These are phyloP conservation scores for Lobophora halterata DNA, from an alignment of 2,888 invertebrate species.

Conservation along the genomic window DNA sequence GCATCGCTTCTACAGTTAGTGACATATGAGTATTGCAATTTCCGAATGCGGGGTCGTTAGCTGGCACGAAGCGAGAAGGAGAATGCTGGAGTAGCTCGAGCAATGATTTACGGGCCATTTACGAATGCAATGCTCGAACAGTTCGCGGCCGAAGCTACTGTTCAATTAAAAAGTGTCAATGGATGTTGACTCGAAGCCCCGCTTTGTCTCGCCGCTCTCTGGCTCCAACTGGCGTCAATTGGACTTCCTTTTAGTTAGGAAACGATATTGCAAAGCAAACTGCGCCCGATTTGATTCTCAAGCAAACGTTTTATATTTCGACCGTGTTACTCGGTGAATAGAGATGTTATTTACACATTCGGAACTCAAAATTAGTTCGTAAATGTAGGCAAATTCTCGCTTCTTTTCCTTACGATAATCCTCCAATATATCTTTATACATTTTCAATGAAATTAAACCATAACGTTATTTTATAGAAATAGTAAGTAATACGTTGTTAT, in stretches of 20 bases:
- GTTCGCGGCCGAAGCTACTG: constrained; percentile 40
- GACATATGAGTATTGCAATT: constrained; percentile 75
- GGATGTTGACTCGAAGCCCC: constrained; percentile 42
- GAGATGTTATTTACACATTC: constrained; percentile 21
- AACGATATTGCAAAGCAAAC: constrained; percentile 24
- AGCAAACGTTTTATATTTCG: constrained; percentile 15
- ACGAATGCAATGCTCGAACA: constrained; percentile 47
- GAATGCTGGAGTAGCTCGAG: constrained; percentile 45
- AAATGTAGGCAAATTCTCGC: constrained; percentile 9
- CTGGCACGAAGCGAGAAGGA: constrained; percentile 45
- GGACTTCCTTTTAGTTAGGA: constrained; percentile 37
- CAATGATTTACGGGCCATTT: constrained; percentile 60
- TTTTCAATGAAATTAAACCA: too few species aligned
- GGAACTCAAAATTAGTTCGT: constrained; percentile 17
- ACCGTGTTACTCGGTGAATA: constrained; percentile 18
- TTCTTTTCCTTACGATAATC: constrained; percentile 5
- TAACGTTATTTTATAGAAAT: too few species aligned
- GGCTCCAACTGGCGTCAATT: constrained; percentile 40
- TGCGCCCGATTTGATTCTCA: constrained; percentile 22
- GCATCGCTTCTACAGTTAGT: constrained; percentile 55
- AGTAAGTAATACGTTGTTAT: too few species aligned
- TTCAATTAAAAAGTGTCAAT: constrained; percentile 54
- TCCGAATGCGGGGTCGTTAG: constrained; percentile 66
- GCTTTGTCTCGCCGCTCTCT: constrained; percentile 43
- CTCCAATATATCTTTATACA: too few species aligned